Evolutionary conservation across 2,113 vertebrate genomes (phyloP).

Genomic region (Gobiocypris rarus): DNA sequence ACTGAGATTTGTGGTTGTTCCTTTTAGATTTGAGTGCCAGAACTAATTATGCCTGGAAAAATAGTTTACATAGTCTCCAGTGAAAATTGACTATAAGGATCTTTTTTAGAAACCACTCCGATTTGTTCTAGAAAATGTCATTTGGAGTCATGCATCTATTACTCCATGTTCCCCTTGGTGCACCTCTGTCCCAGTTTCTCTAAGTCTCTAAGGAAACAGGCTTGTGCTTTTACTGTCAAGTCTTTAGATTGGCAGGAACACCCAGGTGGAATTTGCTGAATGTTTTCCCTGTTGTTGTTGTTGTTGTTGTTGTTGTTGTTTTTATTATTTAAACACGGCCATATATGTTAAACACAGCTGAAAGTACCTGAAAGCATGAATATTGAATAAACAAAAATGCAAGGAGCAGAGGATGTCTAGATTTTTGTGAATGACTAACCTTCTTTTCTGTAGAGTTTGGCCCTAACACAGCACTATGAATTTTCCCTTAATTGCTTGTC

Average conservation of each 20-base stretch:
- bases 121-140: constrained; percentile 17
- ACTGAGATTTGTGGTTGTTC: background rate
- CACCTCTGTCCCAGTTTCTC: constrained; percentile 49
- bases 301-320: no score
- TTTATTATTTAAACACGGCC: background rate
- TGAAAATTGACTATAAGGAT: background rate
- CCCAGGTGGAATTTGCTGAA: background rate
- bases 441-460: background rate
- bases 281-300: background rate
- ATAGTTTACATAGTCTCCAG: background rate
- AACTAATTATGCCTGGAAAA: background rate
- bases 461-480: background rate
- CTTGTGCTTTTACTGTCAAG: constrained; percentile 21
- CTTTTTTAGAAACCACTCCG: background rate
- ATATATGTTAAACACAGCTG: background rate
- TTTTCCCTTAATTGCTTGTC: background rate
- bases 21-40: background rate
- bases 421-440: background rate
- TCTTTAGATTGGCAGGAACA: background rate
- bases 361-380: background rate
- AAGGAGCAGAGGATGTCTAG: no score
- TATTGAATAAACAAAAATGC: no score
- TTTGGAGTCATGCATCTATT: constrained; percentile 5
- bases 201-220: constrained; percentile 29
- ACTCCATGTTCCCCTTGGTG: constrained; percentile 26